A percentile compares a stretch with the other conserved stretches of the same genome.
Conservation (phyloP, 2,797 vertebrate genomes). For the Sebastes iracundus region DNA sequence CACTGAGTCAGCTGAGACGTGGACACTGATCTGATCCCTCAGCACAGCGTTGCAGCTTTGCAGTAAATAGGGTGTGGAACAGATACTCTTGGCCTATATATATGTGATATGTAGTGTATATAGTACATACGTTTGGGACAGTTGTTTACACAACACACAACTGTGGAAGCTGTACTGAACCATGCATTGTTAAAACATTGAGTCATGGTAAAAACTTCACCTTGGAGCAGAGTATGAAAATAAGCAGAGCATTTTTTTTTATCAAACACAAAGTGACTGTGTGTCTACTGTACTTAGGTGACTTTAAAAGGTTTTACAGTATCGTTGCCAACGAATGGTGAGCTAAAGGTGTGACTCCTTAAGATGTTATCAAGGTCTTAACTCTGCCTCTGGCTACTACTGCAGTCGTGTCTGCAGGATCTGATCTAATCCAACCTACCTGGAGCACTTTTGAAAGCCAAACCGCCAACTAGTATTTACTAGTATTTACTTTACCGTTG, state of each 20-base stretch:
- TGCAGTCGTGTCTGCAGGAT: background rate
- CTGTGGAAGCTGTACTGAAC: background rate
- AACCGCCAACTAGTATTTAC: background rate
- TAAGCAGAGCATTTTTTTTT: background rate
- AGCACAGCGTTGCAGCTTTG: background rate
- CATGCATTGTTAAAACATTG: background rate
- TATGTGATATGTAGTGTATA: background rate
- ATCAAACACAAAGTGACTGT: background rate
- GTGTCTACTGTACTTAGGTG: background rate
- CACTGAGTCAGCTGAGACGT: conserved; percentile 3
- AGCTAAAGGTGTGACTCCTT: background rate
- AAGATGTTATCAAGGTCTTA: conserved; percentile 28
- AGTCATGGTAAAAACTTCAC: background rate
- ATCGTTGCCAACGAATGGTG: background rate
- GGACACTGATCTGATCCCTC: background rate
- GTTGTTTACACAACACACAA: background rate
- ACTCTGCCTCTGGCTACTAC: conserved; percentile 8
- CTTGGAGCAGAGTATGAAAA: background rate
- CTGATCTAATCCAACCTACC: conserved; percentile 18
- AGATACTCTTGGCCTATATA: conserved; percentile 10
- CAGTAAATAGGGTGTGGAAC: background rate
- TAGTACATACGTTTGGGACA: background rate
- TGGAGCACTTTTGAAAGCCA: background rate
- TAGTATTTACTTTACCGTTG: background rate
- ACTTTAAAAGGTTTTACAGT: conserved; percentile 11